Evolutionary conservation across 92 coral and sea anemone species (phyloP).

Genomic region (Porites evermanni): DNA sequence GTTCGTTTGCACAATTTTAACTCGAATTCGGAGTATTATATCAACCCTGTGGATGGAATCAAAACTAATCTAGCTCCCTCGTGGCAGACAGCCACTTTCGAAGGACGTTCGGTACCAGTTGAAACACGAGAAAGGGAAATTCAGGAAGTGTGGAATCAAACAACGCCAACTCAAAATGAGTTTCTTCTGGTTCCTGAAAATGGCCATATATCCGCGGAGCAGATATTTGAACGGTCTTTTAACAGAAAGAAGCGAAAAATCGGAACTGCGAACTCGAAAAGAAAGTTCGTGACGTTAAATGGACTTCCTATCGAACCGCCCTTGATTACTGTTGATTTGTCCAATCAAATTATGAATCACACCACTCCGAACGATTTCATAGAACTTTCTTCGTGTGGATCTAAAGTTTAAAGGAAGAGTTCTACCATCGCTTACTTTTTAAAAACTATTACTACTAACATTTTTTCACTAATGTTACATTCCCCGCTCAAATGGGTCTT

Average conservation of each 20-base stretch:
- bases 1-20: constrained; percentile 25
- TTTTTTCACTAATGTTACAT: too few relatives aligned
- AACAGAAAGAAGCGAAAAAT: neutral
- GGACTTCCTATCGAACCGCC: constrained; percentile 67
- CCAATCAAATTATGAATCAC: constrained; percentile 54
- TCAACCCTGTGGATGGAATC: constrained; percentile 1
- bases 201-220: neutral
- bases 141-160: neutral
- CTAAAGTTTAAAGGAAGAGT: neutral
- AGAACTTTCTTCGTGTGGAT: neutral
- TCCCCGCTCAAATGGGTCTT: too few relatives aligned
- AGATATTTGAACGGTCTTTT: neutral
- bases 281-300: constrained; percentile 38
- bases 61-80: neutral
- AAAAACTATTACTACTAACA: neutral
- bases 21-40: constrained; percentile 18
- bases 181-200: neutral
- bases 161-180: neutral
- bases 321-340: constrained; percentile 40
- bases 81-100: neutral
- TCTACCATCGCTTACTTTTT: neutral
- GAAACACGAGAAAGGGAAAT: too few relatives aligned
- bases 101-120: neutral
- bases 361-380: neutral
- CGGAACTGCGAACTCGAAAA: too few relatives aligned